Percentiles rank a stretch among this genome's conserved stretches.
These are phyloP conservation scores for Trachelipus rathkii DNA, from an alignment of 1,140 invertebrate genomes.

Conservation along the genomic window DNA sequence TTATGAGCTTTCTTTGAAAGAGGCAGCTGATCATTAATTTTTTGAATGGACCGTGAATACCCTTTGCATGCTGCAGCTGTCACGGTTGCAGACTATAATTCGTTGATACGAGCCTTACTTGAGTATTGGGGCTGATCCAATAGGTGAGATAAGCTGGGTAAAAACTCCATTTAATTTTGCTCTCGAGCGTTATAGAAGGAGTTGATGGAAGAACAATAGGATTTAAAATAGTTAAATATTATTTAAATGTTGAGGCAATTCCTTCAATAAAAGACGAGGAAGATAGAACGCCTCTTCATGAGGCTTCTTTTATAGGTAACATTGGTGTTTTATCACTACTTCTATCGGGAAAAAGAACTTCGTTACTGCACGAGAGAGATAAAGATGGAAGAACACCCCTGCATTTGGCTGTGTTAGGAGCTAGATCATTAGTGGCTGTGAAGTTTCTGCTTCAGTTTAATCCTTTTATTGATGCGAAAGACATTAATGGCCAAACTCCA, in stretches of 20 bases:
- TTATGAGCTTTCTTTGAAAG: too few species aligned
- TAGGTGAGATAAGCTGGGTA: too few species aligned
- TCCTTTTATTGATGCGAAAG: conserved; percentile 74
- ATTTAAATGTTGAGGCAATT: conserved; percentile 25
- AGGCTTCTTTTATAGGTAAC: conserved; percentile 68
- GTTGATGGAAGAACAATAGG: too few species aligned
- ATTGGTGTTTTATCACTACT: conserved; percentile 70
- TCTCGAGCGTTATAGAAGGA: too few species aligned
- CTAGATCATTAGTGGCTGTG: conserved; percentile 54
- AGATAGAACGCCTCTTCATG: conserved; percentile 70
- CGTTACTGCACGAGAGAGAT: conserved; percentile 67
- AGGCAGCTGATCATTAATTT: too few species aligned
- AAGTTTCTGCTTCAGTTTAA: conserved; percentile 55
- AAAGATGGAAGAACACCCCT: conserved; percentile 68
- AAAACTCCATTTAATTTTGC: too few species aligned
- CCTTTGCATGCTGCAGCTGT: too few species aligned
- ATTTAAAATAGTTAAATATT: conserved; percentile 27
- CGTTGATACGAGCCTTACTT: too few species aligned
- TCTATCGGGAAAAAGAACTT: conserved; percentile 52
- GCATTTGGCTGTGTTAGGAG: conserved; percentile 67
- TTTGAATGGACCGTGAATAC: too few species aligned
- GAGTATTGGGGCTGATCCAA: too few species aligned
- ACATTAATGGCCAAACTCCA: conserved; percentile 82
- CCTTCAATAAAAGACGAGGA: conserved; percentile 31
- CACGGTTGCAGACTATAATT: too few species aligned